These are phyloP conservation scores for Rana temporaria DNA, from an alignment of 2,113 vertebrate species.

Conservation along the genomic window DNA sequence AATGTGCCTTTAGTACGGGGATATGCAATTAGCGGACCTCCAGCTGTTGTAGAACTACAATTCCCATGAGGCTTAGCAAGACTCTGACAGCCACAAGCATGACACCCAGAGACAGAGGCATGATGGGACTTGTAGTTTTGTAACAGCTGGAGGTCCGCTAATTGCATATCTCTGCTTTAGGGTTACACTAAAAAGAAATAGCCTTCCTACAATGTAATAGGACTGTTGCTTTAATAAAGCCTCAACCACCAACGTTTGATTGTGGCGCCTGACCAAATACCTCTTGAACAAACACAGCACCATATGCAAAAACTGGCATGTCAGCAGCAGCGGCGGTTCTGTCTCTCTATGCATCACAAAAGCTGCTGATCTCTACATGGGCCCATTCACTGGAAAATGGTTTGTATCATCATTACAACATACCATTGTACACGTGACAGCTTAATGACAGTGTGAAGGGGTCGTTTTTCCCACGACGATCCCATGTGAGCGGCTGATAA, in stretches of 20 bases:
- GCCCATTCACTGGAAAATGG: slow-evolving; percentile 22
- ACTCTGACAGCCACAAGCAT: no score
- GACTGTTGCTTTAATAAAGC: not conserved
- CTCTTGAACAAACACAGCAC: not conserved
- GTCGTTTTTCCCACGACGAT: slow-evolving; percentile 33
- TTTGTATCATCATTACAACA: slow-evolving; percentile 13
- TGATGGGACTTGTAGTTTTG: no score
- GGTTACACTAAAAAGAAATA: no score
- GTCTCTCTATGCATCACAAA: not conserved
- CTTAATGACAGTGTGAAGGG: slow-evolving; percentile 36
- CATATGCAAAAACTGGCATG: slow-evolving; percentile 18
- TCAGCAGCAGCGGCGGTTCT: slow-evolving; percentile 39
- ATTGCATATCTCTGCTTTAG: no score
- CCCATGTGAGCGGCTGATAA: slow-evolving; percentile 20
- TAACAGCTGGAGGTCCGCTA: no score
- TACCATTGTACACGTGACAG: slow-evolving; percentile 12
- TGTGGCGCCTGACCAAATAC: slow-evolving; percentile 23
- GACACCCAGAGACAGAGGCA: no score
- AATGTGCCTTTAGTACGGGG: no score
- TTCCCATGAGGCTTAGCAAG: no score
- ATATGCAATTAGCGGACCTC: no score
- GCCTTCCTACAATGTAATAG: not conserved
- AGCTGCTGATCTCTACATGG: slow-evolving; percentile 4
- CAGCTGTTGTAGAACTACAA: no score
- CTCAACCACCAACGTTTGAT: slow-evolving; percentile 14